phyloP scores from a whole-genome alignment of 2,797 vertebrate genomes.

The Morelia viridis region DNA sequence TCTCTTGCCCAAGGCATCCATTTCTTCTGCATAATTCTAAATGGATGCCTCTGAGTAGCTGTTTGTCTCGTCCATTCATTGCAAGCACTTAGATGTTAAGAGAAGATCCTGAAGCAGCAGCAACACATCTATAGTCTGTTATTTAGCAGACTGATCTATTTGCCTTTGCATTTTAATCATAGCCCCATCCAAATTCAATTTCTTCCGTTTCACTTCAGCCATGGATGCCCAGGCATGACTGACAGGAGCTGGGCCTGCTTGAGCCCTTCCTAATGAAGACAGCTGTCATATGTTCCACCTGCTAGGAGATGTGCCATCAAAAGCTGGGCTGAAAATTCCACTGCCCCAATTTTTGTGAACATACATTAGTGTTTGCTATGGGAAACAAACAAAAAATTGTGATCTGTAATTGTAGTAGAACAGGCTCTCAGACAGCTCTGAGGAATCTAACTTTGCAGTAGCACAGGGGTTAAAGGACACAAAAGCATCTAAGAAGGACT shows the following conservation, averaged over 20 bases:
- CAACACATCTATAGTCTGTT: not conserved
- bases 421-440: not conserved
- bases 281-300: not conserved
- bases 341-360: not conserved
- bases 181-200: not conserved
- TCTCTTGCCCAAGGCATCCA: not conserved
- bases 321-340: slow-evolving; percentile 1
- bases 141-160: not conserved
- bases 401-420: not conserved
- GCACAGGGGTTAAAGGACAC: not conserved
- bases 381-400: not conserved
- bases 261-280: slow-evolving; percentile 1
- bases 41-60: not conserved
- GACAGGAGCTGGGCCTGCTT: not conserved
- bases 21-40: not conserved
- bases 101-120: not conserved
- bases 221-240: not conserved
- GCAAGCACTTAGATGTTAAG: not conserved
- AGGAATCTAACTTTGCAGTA: not conserved
- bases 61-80: not conserved
- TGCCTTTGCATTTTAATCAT: not conserved
- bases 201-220: not conserved
- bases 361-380: not conserved
- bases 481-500: not conserved
- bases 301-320: not conserved